Base-by-base conservation (phyloP, 2,113 vertebrate species). In the Marcusenius ussheri region DNA sequence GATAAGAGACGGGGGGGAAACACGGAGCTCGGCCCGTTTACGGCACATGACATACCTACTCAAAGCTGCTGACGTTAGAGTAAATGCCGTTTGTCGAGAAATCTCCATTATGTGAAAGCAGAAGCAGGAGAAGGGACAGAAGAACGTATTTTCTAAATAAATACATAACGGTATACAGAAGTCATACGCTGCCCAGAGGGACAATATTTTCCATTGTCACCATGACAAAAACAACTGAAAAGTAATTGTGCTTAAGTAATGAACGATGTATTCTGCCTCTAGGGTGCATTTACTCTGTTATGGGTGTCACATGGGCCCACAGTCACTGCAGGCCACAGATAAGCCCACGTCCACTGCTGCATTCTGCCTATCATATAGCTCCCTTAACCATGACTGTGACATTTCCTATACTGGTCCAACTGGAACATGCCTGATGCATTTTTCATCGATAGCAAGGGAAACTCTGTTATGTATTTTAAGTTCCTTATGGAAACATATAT, bases 291-390 rank as follows among this genome's bases (percentile, higher is more conserved):
- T 83, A 90, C 87, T 24, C 84, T 35, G 66, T 90, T 88, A 91
- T 50, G 27, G 88, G 58, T 84, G 66, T 6, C 89, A 92, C 90
- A 93, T 93, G 93, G 91, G 62, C 51, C 62, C 51, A 5, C 13
- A 88, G 89, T 90, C 90, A 80, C 88, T 94, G 91, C 51, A 80
- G 27, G 62, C 46, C 77, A 77, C 24, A 94, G 93, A 94, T 94
- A 94, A 93, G 91, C 90, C n/a, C 53, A 88, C 83, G 58, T 58
- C 91, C 89, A 21, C 89, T 85, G 88, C 86, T 80, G 50, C 83
- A 89, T 74, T 47, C 50, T 90, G 84, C 62, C 27, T 58, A 86
- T 91, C 86, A 90, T 83, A 31, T 90, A 13, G 62, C 90, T 87
- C 74, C 83, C 46, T 91, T 84, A 89, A 91, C 90, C 90, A 89